phyloP scores from a whole-genome alignment of 2,113 vertebrate species.

The Pogonocichla stellata region DNA sequence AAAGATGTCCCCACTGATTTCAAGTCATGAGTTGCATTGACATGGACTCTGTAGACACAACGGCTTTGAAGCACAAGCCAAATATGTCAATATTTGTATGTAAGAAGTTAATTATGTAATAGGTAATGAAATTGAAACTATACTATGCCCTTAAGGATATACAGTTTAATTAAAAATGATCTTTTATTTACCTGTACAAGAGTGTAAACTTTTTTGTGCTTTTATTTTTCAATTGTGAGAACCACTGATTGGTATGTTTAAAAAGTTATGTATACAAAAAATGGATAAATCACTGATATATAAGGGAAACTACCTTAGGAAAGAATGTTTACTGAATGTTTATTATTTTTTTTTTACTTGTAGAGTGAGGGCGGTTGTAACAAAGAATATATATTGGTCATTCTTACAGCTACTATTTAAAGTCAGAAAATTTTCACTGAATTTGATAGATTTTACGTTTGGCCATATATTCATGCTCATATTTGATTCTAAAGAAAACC shows the following conservation, averaged over 20 bases:
- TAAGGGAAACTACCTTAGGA: conserved; percentile 97
- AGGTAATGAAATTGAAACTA: conserved; percentile 86
- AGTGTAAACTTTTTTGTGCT: conserved; percentile 99
- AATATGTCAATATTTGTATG: conserved; percentile 99
- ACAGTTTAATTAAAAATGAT: conserved; percentile 85
- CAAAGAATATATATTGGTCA: conserved; percentile 92
- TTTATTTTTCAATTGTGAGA: conserved; percentile 99
- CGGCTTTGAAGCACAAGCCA: conserved; percentile 92
- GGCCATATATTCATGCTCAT: conserved; percentile 86
- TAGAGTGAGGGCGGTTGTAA: conserved; percentile 88
- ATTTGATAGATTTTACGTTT: conserved; percentile 85
- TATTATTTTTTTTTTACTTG: conserved; percentile 87
- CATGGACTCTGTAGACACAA: conserved; percentile 80
- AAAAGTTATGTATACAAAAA: conserved; percentile 97
- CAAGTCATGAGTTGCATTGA: conserved; percentile 85
- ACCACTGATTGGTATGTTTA: conserved; percentile 99
- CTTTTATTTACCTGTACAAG: conserved; percentile 99
- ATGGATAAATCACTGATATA: conserved; percentile 93
- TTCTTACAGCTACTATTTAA: conserved; percentile 93
- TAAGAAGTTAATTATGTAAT: conserved; percentile 98
- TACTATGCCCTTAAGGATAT: conserved; percentile 91
- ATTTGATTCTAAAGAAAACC: conserved; percentile 86
- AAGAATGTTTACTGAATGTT: conserved; percentile 99
- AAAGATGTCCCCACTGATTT: conserved; percentile 88
- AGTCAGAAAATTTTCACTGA: conserved; percentile 82